Evolutionary conservation across 2,888 invertebrate genomes (phyloP).

Genomic region (Diabrotica balteata): DNA sequence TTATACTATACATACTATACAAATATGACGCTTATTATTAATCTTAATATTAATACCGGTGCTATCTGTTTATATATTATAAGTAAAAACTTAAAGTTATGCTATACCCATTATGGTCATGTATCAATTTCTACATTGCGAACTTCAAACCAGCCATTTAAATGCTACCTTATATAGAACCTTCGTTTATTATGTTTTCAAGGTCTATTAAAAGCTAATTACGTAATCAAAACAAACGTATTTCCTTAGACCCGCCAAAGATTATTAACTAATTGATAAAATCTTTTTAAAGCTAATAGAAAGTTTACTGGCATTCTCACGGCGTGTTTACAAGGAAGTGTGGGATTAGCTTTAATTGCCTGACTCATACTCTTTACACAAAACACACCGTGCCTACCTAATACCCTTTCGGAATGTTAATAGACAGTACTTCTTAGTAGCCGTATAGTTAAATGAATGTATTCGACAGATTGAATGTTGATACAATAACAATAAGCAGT

Average conservation of each 20-base stretch:
- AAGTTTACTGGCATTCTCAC: constrained; percentile 14
- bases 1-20: too few species aligned
- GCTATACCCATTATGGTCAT: too few species aligned
- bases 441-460: constrained; percentile 11
- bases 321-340: constrained; percentile 23
- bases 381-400: background rate
- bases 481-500: background rate
- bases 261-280: background rate
- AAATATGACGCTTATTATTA: too few species aligned
- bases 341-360: constrained; percentile 23
- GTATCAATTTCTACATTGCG: too few species aligned
- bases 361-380: constrained; percentile 17
- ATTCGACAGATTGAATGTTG: constrained; percentile 20
- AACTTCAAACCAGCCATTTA: too few species aligned
- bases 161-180: too few species aligned
- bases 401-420: constrained; percentile 17
- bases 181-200: too few species aligned
- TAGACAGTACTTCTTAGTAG: constrained; percentile 17
- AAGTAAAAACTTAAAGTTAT: too few species aligned
- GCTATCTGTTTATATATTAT: too few species aligned
- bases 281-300: background rate
- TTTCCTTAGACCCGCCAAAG: background rate
- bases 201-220: too few species aligned
- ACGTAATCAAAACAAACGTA: too few species aligned
- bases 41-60: too few species aligned